A percentile compares a stretch with the other conserved stretches of the same genome.
Evolutionary conservation across 1,140 invertebrate species (phyloP).

Genomic region (Geopemphigus sp.): DNA sequence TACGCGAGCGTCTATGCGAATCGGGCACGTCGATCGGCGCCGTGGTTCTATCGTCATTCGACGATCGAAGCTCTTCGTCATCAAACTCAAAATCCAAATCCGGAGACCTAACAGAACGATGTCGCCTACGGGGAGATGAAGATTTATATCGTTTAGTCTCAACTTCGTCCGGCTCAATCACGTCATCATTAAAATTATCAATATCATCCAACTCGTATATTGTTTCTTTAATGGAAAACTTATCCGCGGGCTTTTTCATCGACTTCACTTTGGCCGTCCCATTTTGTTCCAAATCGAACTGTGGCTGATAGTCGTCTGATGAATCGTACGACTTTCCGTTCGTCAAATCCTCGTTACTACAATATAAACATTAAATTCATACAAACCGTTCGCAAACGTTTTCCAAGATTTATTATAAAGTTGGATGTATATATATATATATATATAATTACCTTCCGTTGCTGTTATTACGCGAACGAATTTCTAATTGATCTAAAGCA

Average conservation of each 20-base stretch:
- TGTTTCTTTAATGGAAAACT: constrained; percentile 36
- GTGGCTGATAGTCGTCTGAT: constrained; percentile 4
- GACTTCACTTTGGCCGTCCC: constrained; percentile 9
- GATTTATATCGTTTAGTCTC: constrained; percentile 40
- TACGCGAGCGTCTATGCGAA: constrained; percentile 6
- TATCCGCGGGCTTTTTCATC: constrained; percentile 20
- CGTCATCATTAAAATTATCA: neutral
- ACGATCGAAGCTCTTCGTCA: neutral
- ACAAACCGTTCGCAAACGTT: neutral
- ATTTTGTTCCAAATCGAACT: constrained; percentile 24
- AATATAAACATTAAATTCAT: constrained; percentile 13
- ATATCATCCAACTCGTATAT: constrained; percentile 41
- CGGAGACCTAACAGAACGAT: constrained; percentile 20
- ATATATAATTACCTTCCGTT: constrained; percentile 58
- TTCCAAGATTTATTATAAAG: neutral
- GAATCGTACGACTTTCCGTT: constrained; percentile 15
- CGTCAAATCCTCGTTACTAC: constrained; percentile 36
- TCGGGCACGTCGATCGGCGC: neutral
- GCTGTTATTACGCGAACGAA: constrained; percentile 59
- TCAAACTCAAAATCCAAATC: constrained; percentile 20
- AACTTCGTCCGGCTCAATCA: constrained; percentile 1
- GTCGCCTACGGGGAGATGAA: constrained; percentile 14
- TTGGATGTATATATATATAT: neutral
- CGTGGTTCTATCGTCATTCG: neutral
- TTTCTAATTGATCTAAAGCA: constrained; percentile 60